Conservation (phyloP, 2,113 vertebrate genomes). For the Peromyscus leucopus region DNA sequence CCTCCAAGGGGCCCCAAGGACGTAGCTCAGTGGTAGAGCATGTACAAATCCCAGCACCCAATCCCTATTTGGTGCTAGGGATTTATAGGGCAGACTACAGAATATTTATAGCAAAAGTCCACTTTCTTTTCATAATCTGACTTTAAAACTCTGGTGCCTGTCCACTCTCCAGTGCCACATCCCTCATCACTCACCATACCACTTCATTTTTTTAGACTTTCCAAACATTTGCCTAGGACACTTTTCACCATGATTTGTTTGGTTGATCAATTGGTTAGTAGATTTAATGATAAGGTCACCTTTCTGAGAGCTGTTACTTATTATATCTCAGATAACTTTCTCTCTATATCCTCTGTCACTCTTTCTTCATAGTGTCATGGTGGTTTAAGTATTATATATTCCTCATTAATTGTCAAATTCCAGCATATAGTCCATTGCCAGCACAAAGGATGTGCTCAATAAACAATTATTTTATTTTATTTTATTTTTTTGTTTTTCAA, state of each 20-base stretch:
- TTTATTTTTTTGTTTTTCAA: too few relatives aligned
- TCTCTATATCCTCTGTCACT: background rate
- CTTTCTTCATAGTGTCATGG: background rate
- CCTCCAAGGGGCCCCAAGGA: background rate
- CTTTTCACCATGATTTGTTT: background rate
- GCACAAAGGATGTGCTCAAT: background rate
- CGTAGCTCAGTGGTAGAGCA: background rate
- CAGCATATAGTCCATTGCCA: background rate
- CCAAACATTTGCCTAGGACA: background rate
- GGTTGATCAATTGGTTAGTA: background rate
- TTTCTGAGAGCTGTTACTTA: background rate
- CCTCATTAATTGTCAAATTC: background rate
- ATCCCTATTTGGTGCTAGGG: background rate
- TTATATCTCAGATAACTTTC: background rate
- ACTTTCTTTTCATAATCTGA: background rate
- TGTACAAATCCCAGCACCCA: background rate
- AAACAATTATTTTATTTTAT: background rate
- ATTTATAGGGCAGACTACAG: background rate
- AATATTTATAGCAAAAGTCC: background rate
- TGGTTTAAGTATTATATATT: background rate
- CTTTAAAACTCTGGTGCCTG: background rate
- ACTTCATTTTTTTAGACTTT: background rate
- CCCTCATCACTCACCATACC: background rate
- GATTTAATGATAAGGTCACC: background rate
- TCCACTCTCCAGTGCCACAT: background rate